phyloP scores from a whole-genome alignment of 1,140 invertebrate genomes.

The Oreohelix idahoensis region DNA sequence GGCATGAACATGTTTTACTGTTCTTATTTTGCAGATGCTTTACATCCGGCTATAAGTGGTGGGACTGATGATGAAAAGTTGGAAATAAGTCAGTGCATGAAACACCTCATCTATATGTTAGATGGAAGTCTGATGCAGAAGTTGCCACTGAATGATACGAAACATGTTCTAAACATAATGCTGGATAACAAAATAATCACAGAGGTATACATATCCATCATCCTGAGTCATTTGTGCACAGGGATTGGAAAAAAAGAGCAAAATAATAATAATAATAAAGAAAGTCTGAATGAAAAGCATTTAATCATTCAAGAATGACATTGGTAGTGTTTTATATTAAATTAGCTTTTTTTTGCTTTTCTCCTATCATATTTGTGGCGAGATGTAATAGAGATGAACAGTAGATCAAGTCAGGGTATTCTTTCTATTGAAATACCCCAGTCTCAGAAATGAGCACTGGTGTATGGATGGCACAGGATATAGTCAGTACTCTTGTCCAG shows the following conservation, averaged over 20 bases:
- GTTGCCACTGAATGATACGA: background rate
- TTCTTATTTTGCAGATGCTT: background rate
- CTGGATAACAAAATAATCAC: background rate
- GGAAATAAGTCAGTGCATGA: background rate
- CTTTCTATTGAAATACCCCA: no score
- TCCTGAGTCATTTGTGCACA: background rate
- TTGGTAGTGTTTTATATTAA: no score
- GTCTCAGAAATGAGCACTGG: no score
- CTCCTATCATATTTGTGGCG: no score
- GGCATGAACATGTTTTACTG: background rate
- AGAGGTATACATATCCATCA: background rate
- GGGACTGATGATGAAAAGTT: background rate
- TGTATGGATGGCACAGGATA: no score
- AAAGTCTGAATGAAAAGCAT: no score
- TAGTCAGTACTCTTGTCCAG: no score
- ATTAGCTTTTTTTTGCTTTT: no score
- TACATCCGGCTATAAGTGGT: background rate
- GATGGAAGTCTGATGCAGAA: background rate
- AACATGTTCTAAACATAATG: background rate
- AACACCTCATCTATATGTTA: background rate
- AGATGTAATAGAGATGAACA: no score
- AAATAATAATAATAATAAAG: no score
- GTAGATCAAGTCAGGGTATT: no score
- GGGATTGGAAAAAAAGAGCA: background rate
- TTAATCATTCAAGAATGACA: no score